These are phyloP conservation scores for Trachurus trachurus DNA, from an alignment of 2,797 vertebrate species.

Conservation along the genomic window DNA sequence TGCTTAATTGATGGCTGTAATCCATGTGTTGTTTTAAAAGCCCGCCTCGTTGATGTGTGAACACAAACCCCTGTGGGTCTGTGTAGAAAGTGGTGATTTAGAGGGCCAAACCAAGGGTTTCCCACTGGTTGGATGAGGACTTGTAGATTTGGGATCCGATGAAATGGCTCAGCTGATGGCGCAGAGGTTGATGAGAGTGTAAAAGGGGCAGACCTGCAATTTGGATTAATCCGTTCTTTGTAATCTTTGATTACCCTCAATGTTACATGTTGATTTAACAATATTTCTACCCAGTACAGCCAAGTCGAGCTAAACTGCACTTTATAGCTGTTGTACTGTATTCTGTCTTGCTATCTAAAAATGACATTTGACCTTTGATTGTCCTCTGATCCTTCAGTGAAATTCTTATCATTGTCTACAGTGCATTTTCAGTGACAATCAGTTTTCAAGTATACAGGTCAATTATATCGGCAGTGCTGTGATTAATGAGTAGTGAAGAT, in stretches of 20 bases:
- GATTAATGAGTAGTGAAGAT: slow-evolving; percentile 49
- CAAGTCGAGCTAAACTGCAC: neutral
- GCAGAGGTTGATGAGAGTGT: neutral
- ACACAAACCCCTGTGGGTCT: slow-evolving; percentile 42
- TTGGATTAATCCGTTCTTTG: neutral
- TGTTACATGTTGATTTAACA: neutral
- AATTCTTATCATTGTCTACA: neutral
- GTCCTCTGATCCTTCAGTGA: slow-evolving; percentile 5
- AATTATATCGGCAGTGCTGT: slow-evolving; percentile 13
- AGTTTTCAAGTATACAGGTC: slow-evolving; percentile 13
- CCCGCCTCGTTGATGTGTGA: slow-evolving; percentile 57
- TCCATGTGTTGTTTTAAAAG: slow-evolving; percentile 75
- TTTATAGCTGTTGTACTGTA: neutral
- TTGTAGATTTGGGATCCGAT: slow-evolving; percentile 16
- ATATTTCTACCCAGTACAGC: neutral
- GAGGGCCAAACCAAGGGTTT: slow-evolving; percentile 31
- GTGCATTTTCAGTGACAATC: slow-evolving; percentile 2
- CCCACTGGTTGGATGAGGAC: slow-evolving; percentile 18
- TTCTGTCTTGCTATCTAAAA: slow-evolving; percentile 1
- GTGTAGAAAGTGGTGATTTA: slow-evolving; percentile 42
- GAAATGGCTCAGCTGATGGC: neutral
- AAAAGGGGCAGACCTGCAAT: neutral
- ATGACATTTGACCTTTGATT: slow-evolving; percentile 14
- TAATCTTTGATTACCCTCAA: neutral
- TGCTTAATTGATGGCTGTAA: slow-evolving; percentile 80